Conservation (phyloP, 1,140 invertebrate genomes). For the Drosophila quadrilineata region DNA sequence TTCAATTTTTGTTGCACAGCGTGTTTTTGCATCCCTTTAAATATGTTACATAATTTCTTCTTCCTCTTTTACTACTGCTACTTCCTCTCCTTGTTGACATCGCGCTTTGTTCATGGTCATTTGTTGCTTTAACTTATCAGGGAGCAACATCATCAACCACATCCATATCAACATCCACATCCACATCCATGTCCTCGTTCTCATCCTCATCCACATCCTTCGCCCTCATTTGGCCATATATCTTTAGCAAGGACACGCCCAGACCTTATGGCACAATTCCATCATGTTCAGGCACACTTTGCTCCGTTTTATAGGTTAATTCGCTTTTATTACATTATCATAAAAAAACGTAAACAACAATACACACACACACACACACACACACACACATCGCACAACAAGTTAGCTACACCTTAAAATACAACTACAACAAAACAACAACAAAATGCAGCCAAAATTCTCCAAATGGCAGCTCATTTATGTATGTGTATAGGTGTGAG, state of each 20-base stretch:
- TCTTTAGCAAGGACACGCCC: conserved; percentile 68
- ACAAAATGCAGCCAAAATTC: no score
- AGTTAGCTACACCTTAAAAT: conserved; percentile 55
- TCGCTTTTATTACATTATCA: conserved; percentile 80
- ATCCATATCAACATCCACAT: conserved; percentile 22
- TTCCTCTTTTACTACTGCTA: conserved; percentile 40
- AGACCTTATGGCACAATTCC: conserved; percentile 75
- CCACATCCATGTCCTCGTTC: neutral
- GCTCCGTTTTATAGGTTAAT: conserved; percentile 77
- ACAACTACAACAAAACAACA: conserved; percentile 10
- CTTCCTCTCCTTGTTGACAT: conserved; percentile 34
- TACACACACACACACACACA: conserved; percentile 19
- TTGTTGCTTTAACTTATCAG: conserved; percentile 60
- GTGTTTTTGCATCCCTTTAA: conserved; percentile 15
- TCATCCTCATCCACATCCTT: neutral
- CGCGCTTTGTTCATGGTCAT: conserved; percentile 57
- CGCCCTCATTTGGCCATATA: conserved; percentile 16
- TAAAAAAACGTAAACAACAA: conserved; percentile 63
- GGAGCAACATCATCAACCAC: conserved; percentile 29
- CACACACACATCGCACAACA: conserved; percentile 32
- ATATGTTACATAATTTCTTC: neutral
- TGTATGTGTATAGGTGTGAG: no score
- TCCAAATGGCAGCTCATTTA: no score
- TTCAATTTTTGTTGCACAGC: neutral
- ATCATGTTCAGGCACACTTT: conserved; percentile 73